Evolutionary conservation across 2,888 invertebrate species (phyloP).

Genomic region (Eurytoma californica): DNA sequence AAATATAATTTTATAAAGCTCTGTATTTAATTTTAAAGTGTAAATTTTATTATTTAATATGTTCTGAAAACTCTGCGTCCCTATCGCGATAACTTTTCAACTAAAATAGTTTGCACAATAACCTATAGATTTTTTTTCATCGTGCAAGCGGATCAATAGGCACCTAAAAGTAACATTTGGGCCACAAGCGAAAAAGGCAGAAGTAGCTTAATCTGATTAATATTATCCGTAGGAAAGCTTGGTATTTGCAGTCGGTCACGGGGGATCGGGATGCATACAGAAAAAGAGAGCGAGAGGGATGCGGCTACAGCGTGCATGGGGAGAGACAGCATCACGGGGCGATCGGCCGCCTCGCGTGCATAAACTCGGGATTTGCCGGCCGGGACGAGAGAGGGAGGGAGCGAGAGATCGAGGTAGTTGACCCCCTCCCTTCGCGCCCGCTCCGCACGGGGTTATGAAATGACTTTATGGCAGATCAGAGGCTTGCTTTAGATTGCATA

Average conservation of each 20-base stretch:
- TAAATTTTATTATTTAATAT: no score
- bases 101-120: no score
- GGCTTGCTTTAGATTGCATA: conserved; percentile 72
- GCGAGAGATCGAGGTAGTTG: conserved; percentile 64
- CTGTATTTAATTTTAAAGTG: no score
- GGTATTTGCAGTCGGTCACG: conserved; percentile 14
- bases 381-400: conserved; percentile 22
- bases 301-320: background rate
- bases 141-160: no score
- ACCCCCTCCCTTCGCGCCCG: conserved; percentile 60
- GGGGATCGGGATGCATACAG: background rate
- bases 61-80: no score
- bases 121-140: no score
- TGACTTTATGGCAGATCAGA: conserved; percentile 75
- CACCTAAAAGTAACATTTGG: no score
- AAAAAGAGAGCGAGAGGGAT: conserved; percentile 2
- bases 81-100: no score
- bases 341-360: conserved; percentile 60
- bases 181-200: background rate
- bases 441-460: conserved; percentile 70
- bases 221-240: background rate
- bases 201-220: background rate
- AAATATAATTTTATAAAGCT: no score
- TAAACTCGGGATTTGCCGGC: conserved; percentile 68
- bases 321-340: conserved; percentile 57